Conservation (phyloP, 1,140 invertebrate species). For the Zaprionus vittiger region DNA sequence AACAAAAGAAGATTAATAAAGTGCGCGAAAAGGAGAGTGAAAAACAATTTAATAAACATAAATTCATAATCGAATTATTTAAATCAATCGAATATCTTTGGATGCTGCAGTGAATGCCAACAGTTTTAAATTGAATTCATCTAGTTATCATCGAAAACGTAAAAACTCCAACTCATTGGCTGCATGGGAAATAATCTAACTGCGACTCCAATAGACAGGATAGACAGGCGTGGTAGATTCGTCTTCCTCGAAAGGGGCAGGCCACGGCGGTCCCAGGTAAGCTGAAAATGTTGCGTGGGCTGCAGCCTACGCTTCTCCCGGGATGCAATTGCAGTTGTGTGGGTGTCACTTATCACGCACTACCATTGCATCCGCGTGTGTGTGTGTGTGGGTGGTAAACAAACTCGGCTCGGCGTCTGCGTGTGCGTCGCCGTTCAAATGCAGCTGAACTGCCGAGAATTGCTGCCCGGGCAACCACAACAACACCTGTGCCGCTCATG, state of each 20-base stretch:
- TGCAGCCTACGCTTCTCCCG: neutral
- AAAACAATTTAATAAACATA: neutral
- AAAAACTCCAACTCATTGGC: slow-evolving; percentile 16
- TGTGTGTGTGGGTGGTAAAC: slow-evolving; percentile 19
- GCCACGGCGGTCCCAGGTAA: slow-evolving; percentile 48
- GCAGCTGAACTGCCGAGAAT: neutral
- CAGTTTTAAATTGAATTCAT: neutral
- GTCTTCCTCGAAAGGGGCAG: slow-evolving; percentile 45
- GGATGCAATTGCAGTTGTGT: slow-evolving; percentile 17
- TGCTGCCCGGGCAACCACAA: slow-evolving; percentile 21
- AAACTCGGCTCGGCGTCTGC: slow-evolving; percentile 7
- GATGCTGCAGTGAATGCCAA: neutral
- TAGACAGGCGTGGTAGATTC: slow-evolving; percentile 51
- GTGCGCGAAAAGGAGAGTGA: too few species aligned
- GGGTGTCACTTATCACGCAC: slow-evolving; percentile 5
- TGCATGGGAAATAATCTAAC: slow-evolving; percentile 65
- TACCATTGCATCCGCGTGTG: neutral
- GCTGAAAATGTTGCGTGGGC: slow-evolving; percentile 24
- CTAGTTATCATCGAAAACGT: slow-evolving; percentile 9
- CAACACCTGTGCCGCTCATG: neutral
- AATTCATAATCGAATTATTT: neutral
- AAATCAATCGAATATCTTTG: neutral
- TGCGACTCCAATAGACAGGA: slow-evolving; percentile 44
- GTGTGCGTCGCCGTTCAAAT: slow-evolving; percentile 4
- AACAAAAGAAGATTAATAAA: neutral